These are phyloP conservation scores for Falco punctatus DNA, from an alignment of 2,113 vertebrate species.

Conservation along the genomic window DNA sequence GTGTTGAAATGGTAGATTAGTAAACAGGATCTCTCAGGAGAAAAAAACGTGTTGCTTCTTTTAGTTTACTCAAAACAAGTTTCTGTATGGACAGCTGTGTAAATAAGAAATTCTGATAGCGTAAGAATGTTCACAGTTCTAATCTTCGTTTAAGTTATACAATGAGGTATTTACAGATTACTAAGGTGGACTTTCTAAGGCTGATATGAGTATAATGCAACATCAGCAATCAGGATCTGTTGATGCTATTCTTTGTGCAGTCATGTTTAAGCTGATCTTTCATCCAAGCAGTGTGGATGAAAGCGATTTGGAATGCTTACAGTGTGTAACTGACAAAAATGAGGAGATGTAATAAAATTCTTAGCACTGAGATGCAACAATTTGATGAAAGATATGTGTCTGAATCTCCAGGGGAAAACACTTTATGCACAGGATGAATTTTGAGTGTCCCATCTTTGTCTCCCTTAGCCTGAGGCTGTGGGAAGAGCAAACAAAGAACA, in stretches of 20 bases:
- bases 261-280: neutral
- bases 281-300: neutral
- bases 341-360: neutral
- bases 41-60: neutral
- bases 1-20: neutral
- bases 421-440: neutral
- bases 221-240: neutral
- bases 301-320: neutral
- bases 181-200: neutral
- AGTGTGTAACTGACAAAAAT: neutral
- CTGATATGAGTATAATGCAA: neutral
- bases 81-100: neutral
- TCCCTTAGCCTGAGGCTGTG: neutral
- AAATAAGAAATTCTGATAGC: neutral
- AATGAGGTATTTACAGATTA: neutral
- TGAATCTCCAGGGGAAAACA: neutral
- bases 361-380: neutral
- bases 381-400: neutral
- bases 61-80: neutral
- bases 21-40: neutral
- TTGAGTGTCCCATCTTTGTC: neutral
- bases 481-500: conserved; percentile 28
- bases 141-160: neutral
- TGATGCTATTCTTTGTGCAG: neutral
- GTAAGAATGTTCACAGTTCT: neutral